Base-by-base conservation (phyloP, 2,113 vertebrate species). In the Phoenicopterus ruber region DNA sequence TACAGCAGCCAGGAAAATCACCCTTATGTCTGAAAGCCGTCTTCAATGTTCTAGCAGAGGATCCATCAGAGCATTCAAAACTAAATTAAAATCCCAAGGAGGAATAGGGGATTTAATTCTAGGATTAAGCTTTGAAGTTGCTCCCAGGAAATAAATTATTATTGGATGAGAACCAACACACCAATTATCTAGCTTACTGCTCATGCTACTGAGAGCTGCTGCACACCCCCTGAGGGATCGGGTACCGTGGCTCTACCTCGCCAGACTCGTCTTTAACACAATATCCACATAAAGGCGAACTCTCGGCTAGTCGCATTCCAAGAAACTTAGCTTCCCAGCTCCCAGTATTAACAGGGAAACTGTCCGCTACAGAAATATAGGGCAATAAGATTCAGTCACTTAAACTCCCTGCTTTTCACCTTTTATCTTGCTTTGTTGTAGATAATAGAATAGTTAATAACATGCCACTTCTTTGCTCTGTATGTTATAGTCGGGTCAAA, bases 101-200 rank as follows among this genome's bases (percentile, higher is more conserved):
- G 90, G 76, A 95, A 93, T 74, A 86, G 61, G 62, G 87, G 94
- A 96, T 97, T 97, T 97, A 96, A 97, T 96, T 95, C 94, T 94
- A 97, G 92, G 95, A 96, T 96, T 97, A 96, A 91, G 94, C 96
- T 97, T 94, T 97, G 96, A 97, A 97, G 97, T 93, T 85, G 72
- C 76, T 96, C 90, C 69, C 93, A 94, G 86, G 88, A 96, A 97
- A 96, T 96, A 97, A 97, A 94, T 96, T 95, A 96, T 95, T 97
- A 96, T 95, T 97, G 97, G 96, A 96, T 92, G 86, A 94, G 88
- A 97, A 97, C 93, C 96, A 97, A 78, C 90, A 96, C 71, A 94
- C 86, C 96, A 97, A 96, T 97, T 97, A 96, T 93, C 88, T 93
- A 96, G 94, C 95, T 97, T 97, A 95, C 95, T 94, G 96, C 93